Base-by-base conservation (phyloP, 2,888 invertebrate species). In the Hoplodrina ambigua region DNA sequence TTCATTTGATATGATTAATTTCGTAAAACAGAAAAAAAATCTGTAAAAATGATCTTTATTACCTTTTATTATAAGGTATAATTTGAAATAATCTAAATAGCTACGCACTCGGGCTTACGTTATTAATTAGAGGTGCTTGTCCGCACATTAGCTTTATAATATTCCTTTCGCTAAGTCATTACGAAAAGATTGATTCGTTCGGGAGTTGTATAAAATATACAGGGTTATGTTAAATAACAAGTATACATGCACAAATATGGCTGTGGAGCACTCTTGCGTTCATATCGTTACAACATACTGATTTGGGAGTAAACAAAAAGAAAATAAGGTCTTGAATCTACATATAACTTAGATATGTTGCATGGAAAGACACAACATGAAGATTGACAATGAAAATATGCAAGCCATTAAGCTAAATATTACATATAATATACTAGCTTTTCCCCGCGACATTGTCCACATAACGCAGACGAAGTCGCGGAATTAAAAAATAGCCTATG, bases 51-150 rank as follows among this genome's bases (percentile, higher is more conserved):
- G 8, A 54, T 76, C 54, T 71, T 76, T 33, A 20, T 70, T 59
- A 33, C 17, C 20, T 13, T 33, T 57, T 67, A 1, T 13, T 49
- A 17, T n/a, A 37, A 68, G n/a, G 33, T 70, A 33, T 44, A 4
- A 56, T 73, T 77, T 59, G 49, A 66, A 62, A 50, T 71, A 44
- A 52, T 78, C 61, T 20, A 55, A 72, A 59, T 70, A 66, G 49
- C 46, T 67, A 13, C 65, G 50, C 70, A 70, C 63, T 64, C 46
- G 7, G 61, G 57, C 63, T 66, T 83, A 69, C 20, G 49, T 78
- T 69, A 68, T 33, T 60, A 80, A 77, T 75, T 86, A 86, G 73
- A 61, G 91, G 92, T 92, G 92, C 92, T 91, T 85, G 11, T 61
- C 59, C 77, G 87, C 89, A 89, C 86, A 74, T 72, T 69, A 80